Conservation (phyloP, 2,113 vertebrate genomes). For the Ameiurus melas region DNA sequence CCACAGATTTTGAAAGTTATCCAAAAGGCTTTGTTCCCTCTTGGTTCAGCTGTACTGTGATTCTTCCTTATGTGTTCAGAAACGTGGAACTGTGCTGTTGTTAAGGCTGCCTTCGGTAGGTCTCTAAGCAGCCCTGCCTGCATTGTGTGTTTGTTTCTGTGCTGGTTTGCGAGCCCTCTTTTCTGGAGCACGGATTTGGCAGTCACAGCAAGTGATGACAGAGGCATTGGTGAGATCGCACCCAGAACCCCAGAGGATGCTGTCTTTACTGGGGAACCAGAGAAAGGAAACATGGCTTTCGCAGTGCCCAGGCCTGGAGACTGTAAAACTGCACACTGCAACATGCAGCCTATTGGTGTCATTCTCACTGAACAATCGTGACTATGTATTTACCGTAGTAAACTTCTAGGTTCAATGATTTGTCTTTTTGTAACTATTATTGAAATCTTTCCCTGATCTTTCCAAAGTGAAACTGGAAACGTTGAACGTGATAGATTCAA, state of each 20-base stretch:
- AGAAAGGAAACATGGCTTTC: conserved; percentile 57
- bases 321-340: conserved; percentile 36
- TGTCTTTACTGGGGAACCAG: conserved; percentile 67
- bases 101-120: conserved; percentile 65
- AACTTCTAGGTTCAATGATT: neutral
- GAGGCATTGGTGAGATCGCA: conserved; percentile 82
- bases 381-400: conserved; percentile 18
- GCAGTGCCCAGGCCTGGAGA: conserved; percentile 37
- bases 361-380: conserved; percentile 31
- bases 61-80: conserved; percentile 63
- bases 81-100: conserved; percentile 70
- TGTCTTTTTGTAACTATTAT: neutral
- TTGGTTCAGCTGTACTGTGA: conserved; percentile 66
- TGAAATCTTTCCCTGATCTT: conserved; percentile 16
- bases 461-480: conserved; percentile 17
- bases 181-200: conserved; percentile 79
- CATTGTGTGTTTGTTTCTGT: conserved; percentile 71
- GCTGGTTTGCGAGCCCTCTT: conserved; percentile 74
- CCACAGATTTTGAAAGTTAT: conserved; percentile 71
- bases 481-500: neutral
- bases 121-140: conserved; percentile 66
- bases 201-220: conserved; percentile 81
- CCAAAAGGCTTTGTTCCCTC: conserved; percentile 66
- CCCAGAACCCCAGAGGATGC: conserved; percentile 77
- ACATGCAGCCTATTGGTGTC: conserved; percentile 17